A percentile compares a stretch with the other conserved stretches of the same genome.
Conservation (phyloP, 2,797 vertebrate species). For the Sebastes oblongus region DNA sequence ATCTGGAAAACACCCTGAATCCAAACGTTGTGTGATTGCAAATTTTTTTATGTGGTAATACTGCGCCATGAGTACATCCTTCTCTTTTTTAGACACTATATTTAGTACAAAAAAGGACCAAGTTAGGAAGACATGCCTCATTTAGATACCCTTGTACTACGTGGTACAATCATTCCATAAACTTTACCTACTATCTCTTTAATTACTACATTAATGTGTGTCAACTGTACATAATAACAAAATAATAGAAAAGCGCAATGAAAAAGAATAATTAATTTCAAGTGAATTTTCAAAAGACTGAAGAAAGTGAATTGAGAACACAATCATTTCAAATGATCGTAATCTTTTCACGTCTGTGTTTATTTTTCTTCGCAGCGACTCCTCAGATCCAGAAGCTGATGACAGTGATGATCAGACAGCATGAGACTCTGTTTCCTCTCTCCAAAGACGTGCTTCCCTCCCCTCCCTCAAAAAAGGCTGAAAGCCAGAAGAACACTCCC, state of each 20-base stretch:
- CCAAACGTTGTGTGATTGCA: neutral
- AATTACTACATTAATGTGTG: neutral
- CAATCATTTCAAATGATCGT: slow-evolving; percentile 11
- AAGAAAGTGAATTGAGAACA: neutral
- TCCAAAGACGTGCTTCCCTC: slow-evolving; percentile 83
- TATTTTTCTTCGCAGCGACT: slow-evolving; percentile 83
- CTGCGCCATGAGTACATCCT: neutral
- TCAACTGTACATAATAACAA: neutral
- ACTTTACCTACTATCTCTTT: neutral
- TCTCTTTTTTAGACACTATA: neutral
- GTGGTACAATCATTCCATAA: neutral
- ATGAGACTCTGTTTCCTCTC: slow-evolving; percentile 88
- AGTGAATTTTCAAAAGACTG: neutral
- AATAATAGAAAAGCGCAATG: neutral
- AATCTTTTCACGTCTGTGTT: slow-evolving; percentile 24
- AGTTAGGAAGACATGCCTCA: neutral
- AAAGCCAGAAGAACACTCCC: slow-evolving; percentile 83
- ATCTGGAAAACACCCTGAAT: neutral
- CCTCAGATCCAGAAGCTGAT: slow-evolving; percentile 95
- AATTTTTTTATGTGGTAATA: neutral
- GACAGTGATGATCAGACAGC: slow-evolving; percentile 94
- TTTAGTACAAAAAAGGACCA: neutral
- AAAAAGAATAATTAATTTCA: neutral
- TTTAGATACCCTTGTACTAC: neutral
- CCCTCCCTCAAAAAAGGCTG: slow-evolving; percentile 72